Percentiles rank a stretch among this genome's conserved stretches.
Conservation (phyloP, 92 coral and sea anemone species). For the Siderastrea radians region DNA sequence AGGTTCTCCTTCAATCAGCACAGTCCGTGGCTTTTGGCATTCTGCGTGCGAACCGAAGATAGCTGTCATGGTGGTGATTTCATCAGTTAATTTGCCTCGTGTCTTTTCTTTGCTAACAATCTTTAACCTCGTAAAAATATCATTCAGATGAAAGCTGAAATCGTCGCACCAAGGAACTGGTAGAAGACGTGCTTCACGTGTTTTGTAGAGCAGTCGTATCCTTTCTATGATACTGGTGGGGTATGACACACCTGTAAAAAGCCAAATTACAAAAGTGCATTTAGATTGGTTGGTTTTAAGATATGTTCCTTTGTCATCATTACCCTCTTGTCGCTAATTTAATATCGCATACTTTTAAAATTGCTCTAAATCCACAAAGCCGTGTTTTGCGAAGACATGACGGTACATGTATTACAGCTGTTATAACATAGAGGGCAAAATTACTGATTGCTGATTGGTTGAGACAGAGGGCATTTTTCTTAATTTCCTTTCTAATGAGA, state of each 20-base stretch:
- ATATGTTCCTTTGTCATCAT: no score
- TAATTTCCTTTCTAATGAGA: no score
- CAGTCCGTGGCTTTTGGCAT: neutral
- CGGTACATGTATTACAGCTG: no score
- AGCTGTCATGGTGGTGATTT: neutral
- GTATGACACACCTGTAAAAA: neutral
- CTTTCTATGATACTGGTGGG: neutral
- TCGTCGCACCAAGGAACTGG: slow-evolving; percentile 1
- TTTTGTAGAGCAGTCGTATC: slow-evolving; percentile 4
- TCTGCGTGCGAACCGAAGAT: neutral
- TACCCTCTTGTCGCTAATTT: no score
- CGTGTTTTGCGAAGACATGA: no score
- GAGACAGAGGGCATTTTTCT: no score
- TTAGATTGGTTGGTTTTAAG: no score
- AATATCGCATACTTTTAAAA: no score
- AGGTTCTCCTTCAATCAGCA: neutral
- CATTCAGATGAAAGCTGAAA: slow-evolving; percentile 6
- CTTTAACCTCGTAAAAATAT: neutral
- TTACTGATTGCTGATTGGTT: no score
- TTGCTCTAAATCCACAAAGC: no score
- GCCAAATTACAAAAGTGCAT: no score
- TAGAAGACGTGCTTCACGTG: neutral
- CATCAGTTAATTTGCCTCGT: neutral
- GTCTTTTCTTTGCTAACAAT: neutral
- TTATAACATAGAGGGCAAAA: no score